Percentiles rank a stretch among this genome's conserved stretches.
phyloP scores from a whole-genome alignment of 1,140 invertebrate species.

The Protaetia brevitarsis region DNA sequence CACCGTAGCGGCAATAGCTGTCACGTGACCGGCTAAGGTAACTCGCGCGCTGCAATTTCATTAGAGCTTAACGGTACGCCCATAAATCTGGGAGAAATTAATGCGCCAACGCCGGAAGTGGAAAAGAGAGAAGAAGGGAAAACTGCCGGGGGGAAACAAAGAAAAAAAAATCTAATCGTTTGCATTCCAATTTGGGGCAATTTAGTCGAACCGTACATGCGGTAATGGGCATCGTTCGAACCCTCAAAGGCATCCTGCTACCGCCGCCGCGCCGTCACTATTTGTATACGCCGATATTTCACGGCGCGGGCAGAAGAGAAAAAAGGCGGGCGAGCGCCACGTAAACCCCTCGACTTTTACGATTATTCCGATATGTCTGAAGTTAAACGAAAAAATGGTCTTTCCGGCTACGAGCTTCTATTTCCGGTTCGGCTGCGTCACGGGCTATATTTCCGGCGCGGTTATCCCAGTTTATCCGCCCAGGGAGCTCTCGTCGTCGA shows the following conservation, averaged over 20 bases:
- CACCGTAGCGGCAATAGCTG: conserved; percentile 32
- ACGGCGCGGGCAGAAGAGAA: not conserved
- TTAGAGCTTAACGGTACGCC: conserved; percentile 28
- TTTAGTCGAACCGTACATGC: conserved; percentile 17
- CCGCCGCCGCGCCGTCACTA: too few relatives aligned
- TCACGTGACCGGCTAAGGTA: conserved; percentile 37
- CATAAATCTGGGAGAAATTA: conserved; percentile 16
- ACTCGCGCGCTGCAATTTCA: conserved; percentile 34
- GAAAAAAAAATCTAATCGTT: conserved; percentile 28
- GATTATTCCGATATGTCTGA: conserved; percentile 37
- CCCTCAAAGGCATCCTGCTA: conserved; percentile 26
- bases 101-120: conserved; percentile 8
- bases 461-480: conserved; percentile 56
- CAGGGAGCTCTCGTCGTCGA: conserved; percentile 42
- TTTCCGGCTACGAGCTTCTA: conserved; percentile 57
- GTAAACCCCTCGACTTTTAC: conserved; percentile 30
- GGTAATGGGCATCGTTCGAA: conserved; percentile 20
- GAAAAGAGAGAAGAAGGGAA: conserved; percentile 8
- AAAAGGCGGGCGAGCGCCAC: conserved; percentile 9
- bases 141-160: conserved; percentile 14
- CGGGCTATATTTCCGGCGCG: conserved; percentile 55
- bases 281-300: conserved; percentile 26
- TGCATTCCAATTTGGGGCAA: conserved; percentile 27
- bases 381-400: conserved; percentile 52
- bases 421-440: conserved; percentile 54